These are phyloP conservation scores for Muscicapa adusta DNA, from an alignment of 2,113 vertebrate species.

Conservation along the genomic window DNA sequence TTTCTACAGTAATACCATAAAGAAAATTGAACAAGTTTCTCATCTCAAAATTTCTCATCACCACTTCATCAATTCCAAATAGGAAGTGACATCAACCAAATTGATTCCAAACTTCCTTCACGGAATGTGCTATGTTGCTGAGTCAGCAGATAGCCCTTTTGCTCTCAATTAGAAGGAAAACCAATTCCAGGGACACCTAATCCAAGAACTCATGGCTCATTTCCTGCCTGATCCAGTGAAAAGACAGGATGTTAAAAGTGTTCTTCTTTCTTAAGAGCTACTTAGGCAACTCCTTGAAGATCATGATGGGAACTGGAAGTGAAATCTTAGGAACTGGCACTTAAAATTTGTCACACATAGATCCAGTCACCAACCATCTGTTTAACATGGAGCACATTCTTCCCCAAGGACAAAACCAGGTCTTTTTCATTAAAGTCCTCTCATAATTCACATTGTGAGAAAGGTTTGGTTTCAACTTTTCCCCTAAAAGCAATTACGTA, in stretches of 20 bases:
- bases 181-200: background rate
- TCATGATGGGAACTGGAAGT: rapidly evolving
- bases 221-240: background rate
- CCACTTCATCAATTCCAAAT: background rate
- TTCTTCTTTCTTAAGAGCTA: background rate
- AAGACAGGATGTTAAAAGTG: background rate
- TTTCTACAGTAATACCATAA: background rate
- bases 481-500: background rate
- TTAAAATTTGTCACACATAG: rapidly evolving
- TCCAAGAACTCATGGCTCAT: background rate
- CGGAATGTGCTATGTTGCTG: background rate
- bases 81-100: background rate
- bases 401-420: background rate
- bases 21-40: background rate
- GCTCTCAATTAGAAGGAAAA: background rate
- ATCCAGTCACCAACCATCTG: background rate
- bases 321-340: background rate
- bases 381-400: background rate
- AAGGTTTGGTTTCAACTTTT: rapidly evolving
- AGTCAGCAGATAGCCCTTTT: background rate
- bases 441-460: background rate
- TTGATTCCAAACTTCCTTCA: background rate
- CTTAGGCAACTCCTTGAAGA: background rate
- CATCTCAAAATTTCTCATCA: background rate
- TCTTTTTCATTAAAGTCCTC: background rate